Conservation (phyloP, 2,113 vertebrate species). For the Gobiocypris rarus region DNA sequence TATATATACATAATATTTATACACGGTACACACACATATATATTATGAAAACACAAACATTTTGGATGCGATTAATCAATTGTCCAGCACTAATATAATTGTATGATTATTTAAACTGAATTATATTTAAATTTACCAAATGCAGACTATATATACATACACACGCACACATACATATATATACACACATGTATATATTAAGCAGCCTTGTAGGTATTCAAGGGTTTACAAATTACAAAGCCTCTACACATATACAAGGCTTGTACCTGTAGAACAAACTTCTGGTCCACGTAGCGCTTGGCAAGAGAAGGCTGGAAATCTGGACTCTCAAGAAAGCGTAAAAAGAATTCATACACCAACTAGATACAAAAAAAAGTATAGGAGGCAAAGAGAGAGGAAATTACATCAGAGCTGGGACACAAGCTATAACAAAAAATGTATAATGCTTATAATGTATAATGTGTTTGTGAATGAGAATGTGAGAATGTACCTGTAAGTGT, state of each 20-base stretch:
- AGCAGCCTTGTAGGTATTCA: neutral
- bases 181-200: no score
- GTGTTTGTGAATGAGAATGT: neutral
- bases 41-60: no score
- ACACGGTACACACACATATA: no score
- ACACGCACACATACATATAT: no score
- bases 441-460: no score
- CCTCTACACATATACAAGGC: neutral
- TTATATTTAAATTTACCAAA: no score
- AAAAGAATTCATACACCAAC: conserved; percentile 94
- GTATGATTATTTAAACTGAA: no score
- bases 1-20: no score
- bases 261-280: conserved; percentile 90
- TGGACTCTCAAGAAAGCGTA: conserved; percentile 91
- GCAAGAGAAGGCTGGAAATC: conserved; percentile 94
- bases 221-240: neutral
- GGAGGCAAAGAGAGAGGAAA: conserved; percentile 24
- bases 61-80: no score
- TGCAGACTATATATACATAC: no score
- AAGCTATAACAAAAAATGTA: conserved; percentile 35
- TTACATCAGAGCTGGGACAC: neutral
- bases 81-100: no score
- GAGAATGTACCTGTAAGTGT: conserved; percentile 83
- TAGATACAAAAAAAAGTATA: conserved; percentile 54
- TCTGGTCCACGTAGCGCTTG: conserved; percentile 93